Base-by-base conservation (phyloP, 2,888 invertebrate genomes). In the Cephus pulcher region DNA sequence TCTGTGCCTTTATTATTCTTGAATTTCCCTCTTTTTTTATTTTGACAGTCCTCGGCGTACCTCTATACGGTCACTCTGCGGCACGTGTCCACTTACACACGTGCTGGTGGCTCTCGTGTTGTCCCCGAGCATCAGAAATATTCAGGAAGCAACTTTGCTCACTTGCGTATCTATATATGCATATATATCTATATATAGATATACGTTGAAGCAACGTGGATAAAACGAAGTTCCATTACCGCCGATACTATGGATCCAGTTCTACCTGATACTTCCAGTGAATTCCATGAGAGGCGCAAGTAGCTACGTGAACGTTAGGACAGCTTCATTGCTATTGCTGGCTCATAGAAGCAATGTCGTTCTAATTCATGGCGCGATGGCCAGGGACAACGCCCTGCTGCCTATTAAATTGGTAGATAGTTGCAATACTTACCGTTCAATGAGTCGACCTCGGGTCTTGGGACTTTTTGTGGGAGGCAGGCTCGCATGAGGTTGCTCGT, bases 341-440 rank as follows among this genome's bases (percentile, higher is more conserved):
- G 81, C 83, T 82, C 82, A 83, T 83, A 81, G 74, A 74, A 34
- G 78, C 75, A 80, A 75, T 76, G 83, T 84, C 82, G 85, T 85
- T 85, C 83, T 84, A 84, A 86, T 86, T 86, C 84, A 84, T 82
- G 84, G 80, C 83, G 83, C 82, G 75, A 33, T 37, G 71, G 78
- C 80, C 80, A 82, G 56, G 56, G 80, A 79, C 73, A 71, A 80
- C 78, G 81, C 79, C 77, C 77, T 74, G 78, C 80, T 84, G 84
- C 83, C 84, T 82, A 83, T 85, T 85, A 84, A 85, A 84, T 81
- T 35, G 35, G 12, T 82, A 83, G 79, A 82, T 81, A 80, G 76
- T 69, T 78, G 68, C 78, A 74, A 81, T 79, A 79, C 78, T 81
- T 76, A 78, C 78, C 71, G 71, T 32, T 71, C 15, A 32, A 33